Evolutionary conservation across 23 tunicate species (phyloP).

Genomic region (Pegea sp.): DNA sequence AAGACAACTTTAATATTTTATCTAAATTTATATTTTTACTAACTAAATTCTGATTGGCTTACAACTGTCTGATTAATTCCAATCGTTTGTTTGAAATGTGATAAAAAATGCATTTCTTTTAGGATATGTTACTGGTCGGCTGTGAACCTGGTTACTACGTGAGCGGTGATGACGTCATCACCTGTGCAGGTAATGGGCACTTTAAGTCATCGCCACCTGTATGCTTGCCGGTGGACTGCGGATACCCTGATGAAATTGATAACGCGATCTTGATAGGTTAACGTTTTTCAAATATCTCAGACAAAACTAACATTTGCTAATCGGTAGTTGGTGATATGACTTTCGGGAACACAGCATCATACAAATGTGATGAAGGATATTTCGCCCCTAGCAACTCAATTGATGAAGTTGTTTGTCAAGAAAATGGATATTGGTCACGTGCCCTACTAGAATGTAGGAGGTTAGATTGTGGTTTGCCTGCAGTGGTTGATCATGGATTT

Average conservation of each 20-base stretch:
- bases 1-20: too few species aligned
- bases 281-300: neutral
- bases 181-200: slow-evolving; percentile 17
- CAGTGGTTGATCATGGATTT: slow-evolving; percentile 12
- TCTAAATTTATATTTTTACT: too few species aligned
- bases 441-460: slow-evolving; percentile 16
- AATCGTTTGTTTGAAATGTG: neutral
- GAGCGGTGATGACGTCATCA: slow-evolving; percentile 19
- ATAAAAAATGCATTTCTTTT: neutral
- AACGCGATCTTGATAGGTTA: slow-evolving; percentile 7
- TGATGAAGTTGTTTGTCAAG: slow-evolving; percentile 15
- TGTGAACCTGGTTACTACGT: slow-evolving; percentile 33
- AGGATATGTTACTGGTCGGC: slow-evolving; percentile 12
- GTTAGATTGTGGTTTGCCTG: slow-evolving; percentile 46
- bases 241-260: slow-evolving; percentile 5
- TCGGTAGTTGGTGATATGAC: slow-evolving; percentile 5
- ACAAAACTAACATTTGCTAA: neutral
- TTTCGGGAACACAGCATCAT: slow-evolving; percentile 13
- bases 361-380: slow-evolving; percentile 23
- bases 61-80: neutral
- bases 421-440: slow-evolving; percentile 26
- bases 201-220: slow-evolving; percentile 10
- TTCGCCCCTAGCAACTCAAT: neutral
- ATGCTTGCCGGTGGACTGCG: slow-evolving; percentile 26
- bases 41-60: neutral